Evolutionary conservation across 2,888 invertebrate species (phyloP).

Genomic region (Hydrotaea diabolus): DNA sequence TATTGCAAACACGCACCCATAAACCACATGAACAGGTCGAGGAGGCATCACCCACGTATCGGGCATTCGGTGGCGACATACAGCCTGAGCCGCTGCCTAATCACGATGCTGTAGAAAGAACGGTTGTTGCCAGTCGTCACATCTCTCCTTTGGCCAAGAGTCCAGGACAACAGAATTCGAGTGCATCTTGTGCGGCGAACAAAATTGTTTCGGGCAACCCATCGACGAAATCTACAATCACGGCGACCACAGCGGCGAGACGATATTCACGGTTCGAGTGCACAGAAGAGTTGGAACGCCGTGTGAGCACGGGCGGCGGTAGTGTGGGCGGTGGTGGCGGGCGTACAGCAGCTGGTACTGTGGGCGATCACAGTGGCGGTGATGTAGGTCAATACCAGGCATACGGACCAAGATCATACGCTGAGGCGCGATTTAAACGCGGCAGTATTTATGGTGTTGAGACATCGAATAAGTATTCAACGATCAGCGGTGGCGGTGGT

Average conservation of each 20-base stretch:
- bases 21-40: slow-evolving; percentile 61
- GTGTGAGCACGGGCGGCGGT: slow-evolving; percentile 46
- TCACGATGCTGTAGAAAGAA: slow-evolving; percentile 58
- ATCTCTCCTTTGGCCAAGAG: slow-evolving; percentile 8
- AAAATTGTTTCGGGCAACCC: slow-evolving; percentile 35
- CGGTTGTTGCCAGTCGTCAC: slow-evolving; percentile 36
- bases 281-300: slow-evolving; percentile 78
- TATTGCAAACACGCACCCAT: slow-evolving; percentile 65
- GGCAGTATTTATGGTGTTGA: slow-evolving; percentile 58
- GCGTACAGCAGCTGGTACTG: slow-evolving; percentile 45
- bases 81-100: slow-evolving; percentile 60
- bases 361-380: slow-evolving; percentile 29
- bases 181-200: slow-evolving; percentile 2
- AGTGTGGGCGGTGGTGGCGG: slow-evolving; percentile 35
- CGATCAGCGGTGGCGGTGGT: slow-evolving; percentile 34
- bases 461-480: slow-evolving; percentile 38
- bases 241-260: slow-evolving; percentile 79
- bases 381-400: slow-evolving; percentile 47
- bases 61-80: slow-evolving; percentile 60
- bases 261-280: slow-evolving; percentile 80
- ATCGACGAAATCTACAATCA: slow-evolving; percentile 64
- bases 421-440: slow-evolving; percentile 50
- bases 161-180: slow-evolving; percentile 27
- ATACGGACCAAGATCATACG: slow-evolving; percentile 36
- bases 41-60: slow-evolving; percentile 61